Conservation (phyloP, 2,888 invertebrate genomes). For the Euspilapteryx auroguttella region DNA sequence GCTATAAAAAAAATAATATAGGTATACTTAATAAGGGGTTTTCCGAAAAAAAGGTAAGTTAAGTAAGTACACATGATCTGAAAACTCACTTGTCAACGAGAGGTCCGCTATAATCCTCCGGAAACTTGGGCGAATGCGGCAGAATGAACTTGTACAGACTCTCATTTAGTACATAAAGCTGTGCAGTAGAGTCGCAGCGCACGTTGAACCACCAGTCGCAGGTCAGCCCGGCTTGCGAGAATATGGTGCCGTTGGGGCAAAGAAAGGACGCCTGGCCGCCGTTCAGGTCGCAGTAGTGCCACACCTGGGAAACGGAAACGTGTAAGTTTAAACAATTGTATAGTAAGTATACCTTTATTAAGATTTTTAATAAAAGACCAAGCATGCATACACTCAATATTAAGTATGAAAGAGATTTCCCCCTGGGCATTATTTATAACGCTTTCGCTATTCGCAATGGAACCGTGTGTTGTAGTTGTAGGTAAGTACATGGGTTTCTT, state of each 20-base stretch:
- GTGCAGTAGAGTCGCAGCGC: constrained; percentile 79
- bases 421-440: too few species aligned
- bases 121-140: constrained; percentile 85
- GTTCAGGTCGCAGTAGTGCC: constrained; percentile 91
- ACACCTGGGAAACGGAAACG: constrained; percentile 64
- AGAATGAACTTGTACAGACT: constrained; percentile 86
- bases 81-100: constrained; percentile 75
- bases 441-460: too few species aligned
- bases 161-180: constrained; percentile 86
- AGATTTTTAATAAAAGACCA: too few species aligned
- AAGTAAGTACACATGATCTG: constrained; percentile 1
- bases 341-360: too few species aligned
- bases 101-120: constrained; percentile 87
- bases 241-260: constrained; percentile 89
- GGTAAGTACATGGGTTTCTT: too few species aligned
- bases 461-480: too few species aligned
- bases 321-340: neutral
- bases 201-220: constrained; percentile 96
- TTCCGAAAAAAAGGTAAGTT: too few species aligned
- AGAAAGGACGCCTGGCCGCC: constrained; percentile 89
- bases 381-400: too few species aligned
- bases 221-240: constrained; percentile 84
- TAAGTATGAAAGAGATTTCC: too few species aligned
- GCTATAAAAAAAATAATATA: too few species aligned
- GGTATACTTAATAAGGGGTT: too few species aligned